phyloP scores from a whole-genome alignment of 2,797 vertebrate species.

The Ispidina picta region DNA sequence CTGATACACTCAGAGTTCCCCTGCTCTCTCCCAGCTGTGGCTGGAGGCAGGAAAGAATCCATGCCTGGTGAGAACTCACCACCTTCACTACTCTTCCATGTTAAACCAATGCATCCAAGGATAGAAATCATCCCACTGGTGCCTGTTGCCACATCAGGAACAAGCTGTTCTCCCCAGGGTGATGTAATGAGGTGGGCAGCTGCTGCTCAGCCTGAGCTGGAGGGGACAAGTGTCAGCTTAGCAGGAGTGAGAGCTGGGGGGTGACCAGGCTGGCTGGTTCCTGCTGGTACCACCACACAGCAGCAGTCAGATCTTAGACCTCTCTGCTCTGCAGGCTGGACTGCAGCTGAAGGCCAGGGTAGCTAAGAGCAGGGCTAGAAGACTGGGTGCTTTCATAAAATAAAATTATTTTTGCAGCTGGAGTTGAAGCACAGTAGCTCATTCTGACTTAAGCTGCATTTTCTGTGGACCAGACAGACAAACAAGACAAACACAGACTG shows the following conservation, averaged over 20 bases:
- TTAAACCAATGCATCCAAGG: not conserved
- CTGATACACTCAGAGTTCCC: not conserved
- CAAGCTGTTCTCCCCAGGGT: not conserved
- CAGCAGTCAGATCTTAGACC: not conserved
- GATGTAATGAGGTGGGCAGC: not conserved
- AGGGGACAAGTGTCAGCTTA: not conserved
- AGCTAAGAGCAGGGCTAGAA: not conserved
- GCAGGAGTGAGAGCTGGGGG: not conserved
- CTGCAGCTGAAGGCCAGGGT: not conserved
- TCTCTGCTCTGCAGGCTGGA: not conserved
- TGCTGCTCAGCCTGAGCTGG: not conserved
- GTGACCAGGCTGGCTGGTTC: not conserved
- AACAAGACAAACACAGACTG: not conserved
- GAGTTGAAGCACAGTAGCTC: not conserved
- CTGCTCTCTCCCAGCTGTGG: not conserved
- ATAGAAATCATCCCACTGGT: not conserved
- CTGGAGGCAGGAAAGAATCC: not conserved
- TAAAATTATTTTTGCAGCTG: not conserved
- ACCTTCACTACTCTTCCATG: accelerated
- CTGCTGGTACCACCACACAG: not conserved
- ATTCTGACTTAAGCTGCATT: not conserved
- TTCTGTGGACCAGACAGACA: constrained; percentile 2
- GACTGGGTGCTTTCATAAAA: constrained; percentile 16
- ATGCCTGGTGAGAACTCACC: not conserved
- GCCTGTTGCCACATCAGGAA: not conserved